phyloP scores from a whole-genome alignment of 2,113 vertebrate species.

The Syngnathus floridae region DNA sequence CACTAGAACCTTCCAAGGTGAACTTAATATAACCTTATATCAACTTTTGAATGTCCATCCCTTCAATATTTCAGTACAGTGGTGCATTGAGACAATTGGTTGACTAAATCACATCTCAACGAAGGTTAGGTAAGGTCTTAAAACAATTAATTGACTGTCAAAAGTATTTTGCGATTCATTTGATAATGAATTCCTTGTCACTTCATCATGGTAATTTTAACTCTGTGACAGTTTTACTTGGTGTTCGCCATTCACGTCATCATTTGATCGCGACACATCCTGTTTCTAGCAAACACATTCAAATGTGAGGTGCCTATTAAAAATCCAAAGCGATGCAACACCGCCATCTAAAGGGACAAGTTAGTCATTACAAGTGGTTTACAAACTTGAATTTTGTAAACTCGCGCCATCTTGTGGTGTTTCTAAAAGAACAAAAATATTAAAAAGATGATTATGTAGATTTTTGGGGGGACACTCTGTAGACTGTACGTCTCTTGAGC shows the following conservation, averaged over 20 bases:
- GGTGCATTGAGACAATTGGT: no score
- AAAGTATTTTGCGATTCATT: no score
- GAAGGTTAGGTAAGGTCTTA: no score
- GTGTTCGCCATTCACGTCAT: background rate
- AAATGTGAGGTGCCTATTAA: background rate
- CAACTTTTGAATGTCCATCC: no score
- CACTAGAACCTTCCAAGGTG: no score
- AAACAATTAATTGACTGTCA: no score
- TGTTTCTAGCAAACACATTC: background rate
- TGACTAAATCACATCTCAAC: no score
- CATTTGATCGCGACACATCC: background rate
- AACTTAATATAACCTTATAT: no score
- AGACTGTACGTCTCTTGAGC: slow-evolving; percentile 53
- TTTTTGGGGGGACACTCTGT: background rate
- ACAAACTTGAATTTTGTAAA: background rate
- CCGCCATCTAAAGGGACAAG: background rate
- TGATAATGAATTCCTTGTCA: no score
- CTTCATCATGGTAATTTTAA: no score
- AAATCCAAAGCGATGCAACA: background rate
- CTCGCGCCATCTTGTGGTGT: background rate
- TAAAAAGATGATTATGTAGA: slow-evolving; percentile 11
- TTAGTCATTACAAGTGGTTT: background rate
- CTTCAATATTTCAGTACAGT: no score
- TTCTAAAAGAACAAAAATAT: slow-evolving; percentile 29
- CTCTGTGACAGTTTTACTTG: no score